These are phyloP conservation scores for Hippocampus kuda DNA, from an alignment of 2,797 vertebrate genomes.

Conservation along the genomic window DNA sequence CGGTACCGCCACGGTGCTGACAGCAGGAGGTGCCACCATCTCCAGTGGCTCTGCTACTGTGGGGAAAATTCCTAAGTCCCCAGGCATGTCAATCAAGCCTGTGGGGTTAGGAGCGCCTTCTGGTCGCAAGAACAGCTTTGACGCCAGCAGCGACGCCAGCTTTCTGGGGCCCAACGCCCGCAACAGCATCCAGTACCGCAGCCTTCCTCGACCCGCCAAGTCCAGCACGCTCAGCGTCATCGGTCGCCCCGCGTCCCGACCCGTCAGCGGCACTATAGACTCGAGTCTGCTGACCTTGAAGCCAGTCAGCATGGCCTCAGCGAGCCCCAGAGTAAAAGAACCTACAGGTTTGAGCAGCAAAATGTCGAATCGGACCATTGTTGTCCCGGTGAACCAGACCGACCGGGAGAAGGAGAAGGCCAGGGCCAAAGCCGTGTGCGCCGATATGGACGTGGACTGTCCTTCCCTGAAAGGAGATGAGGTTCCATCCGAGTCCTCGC, in stretches of 20 bases:
- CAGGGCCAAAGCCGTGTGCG: conserved; percentile 85
- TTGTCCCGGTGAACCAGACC: conserved; percentile 88
- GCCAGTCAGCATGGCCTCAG: conserved; percentile 51
- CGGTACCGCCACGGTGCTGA: conserved; percentile 82
- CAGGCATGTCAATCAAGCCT: conserved; percentile 89
- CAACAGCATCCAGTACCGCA: conserved; percentile 93
- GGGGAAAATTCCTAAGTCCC: conserved; percentile 85
- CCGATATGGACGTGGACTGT: conserved; percentile 78
- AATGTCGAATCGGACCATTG: conserved; percentile 34
- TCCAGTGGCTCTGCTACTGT: conserved; percentile 80
- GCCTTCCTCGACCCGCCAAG: conserved; percentile 91
- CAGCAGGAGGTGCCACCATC: conserved; percentile 74
- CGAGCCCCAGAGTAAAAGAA: conserved; percentile 69
- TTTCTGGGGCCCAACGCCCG: conserved; percentile 82
- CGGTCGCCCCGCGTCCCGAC: conserved; percentile 67
- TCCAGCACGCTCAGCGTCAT: conserved; percentile 91
- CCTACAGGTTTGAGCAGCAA: conserved; percentile 54
- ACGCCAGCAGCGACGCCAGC: conserved; percentile 78
- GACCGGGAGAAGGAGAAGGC: conserved; percentile 97
- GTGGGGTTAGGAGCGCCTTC: conserved; percentile 52
- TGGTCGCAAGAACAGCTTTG: conserved; percentile 88
- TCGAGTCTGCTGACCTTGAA: conserved; percentile 81
- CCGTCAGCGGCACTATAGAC: conserved; percentile 80
- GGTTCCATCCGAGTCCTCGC: conserved; percentile 57
- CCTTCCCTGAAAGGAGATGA: conserved; percentile 55